Base-by-base conservation (phyloP, 2,888 invertebrate species). In the Zelleria hepariella region DNA sequence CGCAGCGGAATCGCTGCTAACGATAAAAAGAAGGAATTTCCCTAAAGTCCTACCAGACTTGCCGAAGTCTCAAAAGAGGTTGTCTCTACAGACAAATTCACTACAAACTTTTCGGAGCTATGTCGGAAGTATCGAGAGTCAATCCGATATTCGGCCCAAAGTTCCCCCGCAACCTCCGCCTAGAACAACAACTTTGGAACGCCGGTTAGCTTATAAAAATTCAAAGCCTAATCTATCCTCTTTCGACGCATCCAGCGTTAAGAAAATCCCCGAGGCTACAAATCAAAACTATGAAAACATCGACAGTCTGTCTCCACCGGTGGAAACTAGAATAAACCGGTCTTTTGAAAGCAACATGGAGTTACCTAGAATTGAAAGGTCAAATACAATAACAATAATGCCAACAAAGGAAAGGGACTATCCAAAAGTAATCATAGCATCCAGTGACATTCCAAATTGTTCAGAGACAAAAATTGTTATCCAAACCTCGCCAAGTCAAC, bases 41-140 rank as follows among this genome's bases (percentile, higher is more conserved):
- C 96, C 96, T 0, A 96, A 96, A 89, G 96, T 96, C 1, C 75
- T 96, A 32, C 96, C 96, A n/a, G 95, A 95, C 77, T 91, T 94
- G 67, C 92, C 92, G 1, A 86, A 80, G 67, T 68, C 79, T 47
- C 88, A 89, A 69, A 93, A 93, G 68, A 80, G 93, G n/a, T 80
- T 92, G 59, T 93, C 93, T 1, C 80, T 94, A 74, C 94, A 93
- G 64, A 91, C 92, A 3, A 82, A 82, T 5, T 66, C 75, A 60
- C 74, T 88, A 60, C 84, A 86, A 76, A 80, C 80, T 62, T 88
- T 88, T 67, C 72, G 80, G 60, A 73, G 77, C 58, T 80, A 70
- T 62, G 65, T 68, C 7, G 74, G 72, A 59, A 76, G 68, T 66
- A 62, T 67, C 63, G 86, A 86, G 58, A 77, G 68, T 70, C 77